Evolutionary conservation across 2,797 vertebrate species (phyloP), one percentile per base, ranked within the genome.

Genomic region (Phataginus tetradactyla): DNA sequence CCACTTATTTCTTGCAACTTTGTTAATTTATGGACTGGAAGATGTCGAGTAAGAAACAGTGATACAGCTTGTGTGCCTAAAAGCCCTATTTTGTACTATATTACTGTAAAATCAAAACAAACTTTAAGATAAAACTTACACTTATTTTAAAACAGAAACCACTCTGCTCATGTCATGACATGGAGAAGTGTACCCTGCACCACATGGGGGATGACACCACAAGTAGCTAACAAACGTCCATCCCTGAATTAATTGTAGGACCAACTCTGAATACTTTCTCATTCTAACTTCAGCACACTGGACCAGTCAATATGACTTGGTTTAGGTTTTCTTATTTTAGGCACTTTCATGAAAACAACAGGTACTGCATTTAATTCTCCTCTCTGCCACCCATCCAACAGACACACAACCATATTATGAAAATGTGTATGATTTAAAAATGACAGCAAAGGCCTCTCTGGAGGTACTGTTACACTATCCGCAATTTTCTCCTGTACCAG

Each of bases 61-160:
- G 55, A 86, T 42, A 81, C 25, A 87, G 68, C 86, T 57, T 42
- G 21, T 93, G 23, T 21, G 34, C 3, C 74, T 55, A 25, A 63
- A 85, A 78, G 5, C n/a, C 11, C 9, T 42, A 15, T 78, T 74
- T 81, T 83, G 21, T 66, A 39, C 57, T 81, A 1, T 59, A 74
- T 51, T 93, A n/a, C 29, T 63, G 4, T 69, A 55, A 64, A 29
- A 37, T 45, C 29, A 39, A 90, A 37, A 14, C n/a, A 92, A 95
- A 96, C 45, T 83, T 93, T 51, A 85, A 57, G 59, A 68, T 90
- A 83, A 66, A 80, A n/a, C 32, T 69, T 91, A 25, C 7, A 32
- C 18, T 93, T 27, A 57, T 81, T 29, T 92, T 91, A 78, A 91
- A 80, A 75, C 64, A 93, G 42, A 79, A 71, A 89, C 45, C 20